Evolutionary conservation across 1,140 invertebrate genomes (phyloP).

Genomic region (Zaprionus tsacasi): DNA sequence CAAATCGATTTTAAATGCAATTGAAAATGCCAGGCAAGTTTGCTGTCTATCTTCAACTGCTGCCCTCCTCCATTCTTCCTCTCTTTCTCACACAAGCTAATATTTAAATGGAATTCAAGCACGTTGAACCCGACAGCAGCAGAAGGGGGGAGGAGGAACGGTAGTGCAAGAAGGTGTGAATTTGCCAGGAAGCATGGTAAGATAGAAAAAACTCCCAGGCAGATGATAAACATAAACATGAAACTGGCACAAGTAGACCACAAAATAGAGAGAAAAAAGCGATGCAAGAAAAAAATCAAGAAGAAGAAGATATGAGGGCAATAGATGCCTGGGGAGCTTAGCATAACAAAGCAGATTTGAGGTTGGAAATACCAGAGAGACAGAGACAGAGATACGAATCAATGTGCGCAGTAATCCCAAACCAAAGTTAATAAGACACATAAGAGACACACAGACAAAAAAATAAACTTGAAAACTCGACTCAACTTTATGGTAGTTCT

Average conservation of each 20-base stretch:
- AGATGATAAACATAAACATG: slow-evolving; percentile 45
- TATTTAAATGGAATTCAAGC: slow-evolving; percentile 67
- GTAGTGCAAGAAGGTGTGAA: slow-evolving; percentile 62
- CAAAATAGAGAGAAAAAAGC: slow-evolving; percentile 12
- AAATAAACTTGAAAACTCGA: slow-evolving; percentile 48
- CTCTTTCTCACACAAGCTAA: slow-evolving; percentile 40
- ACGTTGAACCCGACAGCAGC: slow-evolving; percentile 57
- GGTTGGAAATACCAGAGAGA: not conserved
- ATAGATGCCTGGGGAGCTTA: slow-evolving; percentile 59
- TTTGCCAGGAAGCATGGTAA: slow-evolving; percentile 44
- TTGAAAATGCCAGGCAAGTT: slow-evolving; percentile 24
- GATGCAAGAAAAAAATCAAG: not conserved
- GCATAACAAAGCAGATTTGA: slow-evolving; percentile 34
- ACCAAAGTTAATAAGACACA: slow-evolving; percentile 1
- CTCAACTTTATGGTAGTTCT: slow-evolving; percentile 47
- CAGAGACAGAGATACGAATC: slow-evolving; percentile 3
- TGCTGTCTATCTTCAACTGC: slow-evolving; percentile 1
- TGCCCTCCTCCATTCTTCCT: not conserved
- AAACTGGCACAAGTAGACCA: slow-evolving; percentile 35
- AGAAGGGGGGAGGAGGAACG: too few relatives aligned
- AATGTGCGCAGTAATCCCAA: slow-evolving; percentile 28
- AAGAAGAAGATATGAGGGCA: slow-evolving; percentile 2
- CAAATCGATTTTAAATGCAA: slow-evolving; percentile 70
- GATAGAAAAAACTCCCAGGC: slow-evolving; percentile 8
- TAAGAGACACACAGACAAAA: slow-evolving; percentile 2